Evolutionary conservation across 2,888 invertebrate species (phyloP), one percentile per base, ranked within the genome.

Genomic region (Teleiodes luculella): DNA sequence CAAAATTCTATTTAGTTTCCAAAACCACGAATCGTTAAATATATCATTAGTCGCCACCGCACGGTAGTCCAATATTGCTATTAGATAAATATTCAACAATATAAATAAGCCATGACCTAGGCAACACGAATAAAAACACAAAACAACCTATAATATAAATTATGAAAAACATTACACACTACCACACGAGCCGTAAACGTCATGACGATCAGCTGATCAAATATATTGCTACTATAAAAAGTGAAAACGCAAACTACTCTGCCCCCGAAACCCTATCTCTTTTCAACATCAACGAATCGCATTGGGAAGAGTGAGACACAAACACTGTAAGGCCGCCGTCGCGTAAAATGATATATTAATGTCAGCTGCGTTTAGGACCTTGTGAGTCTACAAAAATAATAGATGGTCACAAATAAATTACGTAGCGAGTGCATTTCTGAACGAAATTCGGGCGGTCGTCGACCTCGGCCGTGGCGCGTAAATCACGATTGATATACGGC

Each of bases 321-420:
- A 58, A 68, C 57, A 65, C 60, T 56, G 69, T 64, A 64, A 68
- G 69, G 73, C 76, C 73, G 79, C 77, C 84, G 83, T 78, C 85
- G 83, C 83, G 81, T 85, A 85, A 88, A 88, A 88, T 89, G 88
- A 89, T 88, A 88, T 88, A 89, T 89, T 85, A 86, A 83, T 86
- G 87, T 88, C 88, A 88, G 88, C 88, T 87, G 88, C 85, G 86
- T 87, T 88, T 88, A 88, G 88, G 86, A 86, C 88, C 87, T 88
- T 85, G 88, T 77, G 84, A 84, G 86, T 87, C 86, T 87, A 86
- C 88, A 86, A 86, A n/a, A 87, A 87, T 88, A 89, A 89, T 89
- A 87, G 88, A 88, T 88, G 87, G 86, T 86, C 85, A 86, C 85
- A 87, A 85, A 87, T 89, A 88, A 89, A 88, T 89, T 86, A 88